These are phyloP conservation scores for Spodoptera frugiperda DNA, from an alignment of 1,140 invertebrate species.

Conservation along the genomic window DNA sequence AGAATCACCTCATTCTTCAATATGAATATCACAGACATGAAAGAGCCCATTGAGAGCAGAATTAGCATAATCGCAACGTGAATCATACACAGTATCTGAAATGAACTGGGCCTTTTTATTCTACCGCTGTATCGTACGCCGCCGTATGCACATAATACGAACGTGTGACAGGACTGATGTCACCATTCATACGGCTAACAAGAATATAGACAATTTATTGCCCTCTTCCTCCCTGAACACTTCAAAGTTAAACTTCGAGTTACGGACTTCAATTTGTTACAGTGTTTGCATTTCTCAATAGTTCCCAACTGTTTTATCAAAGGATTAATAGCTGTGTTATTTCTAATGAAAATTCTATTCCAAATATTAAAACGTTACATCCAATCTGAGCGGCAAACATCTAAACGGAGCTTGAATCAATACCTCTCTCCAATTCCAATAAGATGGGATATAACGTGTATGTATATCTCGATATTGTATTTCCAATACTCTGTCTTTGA, in stretches of 20 bases:
- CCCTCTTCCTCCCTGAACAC: conserved; percentile 24
- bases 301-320: not conserved
- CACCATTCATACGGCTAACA: conserved; percentile 30
- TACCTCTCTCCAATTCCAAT: not conserved
- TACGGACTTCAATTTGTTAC: conserved; percentile 21
- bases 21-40: conserved; percentile 12
- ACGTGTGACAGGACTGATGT: conserved; percentile 34
- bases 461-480: conserved; percentile 1
- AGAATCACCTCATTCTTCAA: not conserved
- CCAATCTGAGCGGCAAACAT: not conserved
- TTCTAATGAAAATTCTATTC: not conserved
- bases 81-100: conserved; percentile 26
- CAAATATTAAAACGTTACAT: conserved; percentile 20
- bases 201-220: conserved; percentile 31
- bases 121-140: conserved; percentile 1
- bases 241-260: not conserved
- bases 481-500: conserved; percentile 2
- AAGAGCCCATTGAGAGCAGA: conserved; percentile 12
- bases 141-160: conserved; percentile 38
- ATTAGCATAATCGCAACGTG: conserved; percentile 39
- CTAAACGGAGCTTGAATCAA: conserved; percentile 7
- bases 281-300: conserved; percentile 4
- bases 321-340: too few species aligned
- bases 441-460: not conserved
- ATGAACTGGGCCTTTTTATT: conserved; percentile 31